phyloP scores from a whole-genome alignment of 1,140 invertebrate genomes.

The Magallana gigas region DNA sequence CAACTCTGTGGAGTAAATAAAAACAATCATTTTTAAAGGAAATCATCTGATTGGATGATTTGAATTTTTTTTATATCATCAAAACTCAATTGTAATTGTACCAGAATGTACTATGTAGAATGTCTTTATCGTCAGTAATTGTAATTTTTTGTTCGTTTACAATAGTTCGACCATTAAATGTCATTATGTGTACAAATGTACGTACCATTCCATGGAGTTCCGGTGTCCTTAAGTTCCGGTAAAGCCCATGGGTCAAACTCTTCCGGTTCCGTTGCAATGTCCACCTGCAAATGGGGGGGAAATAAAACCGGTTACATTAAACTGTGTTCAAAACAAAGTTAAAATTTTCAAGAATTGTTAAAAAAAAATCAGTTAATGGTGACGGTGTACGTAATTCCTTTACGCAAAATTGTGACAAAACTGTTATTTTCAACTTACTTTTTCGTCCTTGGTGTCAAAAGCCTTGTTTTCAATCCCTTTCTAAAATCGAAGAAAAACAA shows the following conservation, averaged over 20 bases:
- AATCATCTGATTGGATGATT: too few relatives aligned
- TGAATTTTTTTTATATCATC: too few relatives aligned
- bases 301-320: neutral
- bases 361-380: too few relatives aligned
- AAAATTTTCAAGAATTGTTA: too few relatives aligned
- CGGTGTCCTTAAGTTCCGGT: slow-evolving; percentile 25
- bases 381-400: too few relatives aligned
- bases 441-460: neutral
- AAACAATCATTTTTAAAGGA: too few relatives aligned
- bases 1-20: neutral
- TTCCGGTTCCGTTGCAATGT: neutral
- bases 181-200: neutral
- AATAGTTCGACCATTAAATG: too few relatives aligned
- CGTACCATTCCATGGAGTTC: slow-evolving; percentile 34
- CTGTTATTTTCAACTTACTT: neutral
- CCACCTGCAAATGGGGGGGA: neutral
- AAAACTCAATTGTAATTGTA: too few relatives aligned
- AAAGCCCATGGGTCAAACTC: slow-evolving; percentile 13
- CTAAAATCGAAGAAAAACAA: neutral
- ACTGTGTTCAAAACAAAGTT: too few relatives aligned
- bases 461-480: neutral
- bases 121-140: too few relatives aligned
- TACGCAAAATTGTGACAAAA: neutral
- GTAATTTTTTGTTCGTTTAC: too few relatives aligned
- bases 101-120: too few relatives aligned